Conservation (phyloP, 2,113 vertebrate genomes). For the Euleptes europaea region DNA sequence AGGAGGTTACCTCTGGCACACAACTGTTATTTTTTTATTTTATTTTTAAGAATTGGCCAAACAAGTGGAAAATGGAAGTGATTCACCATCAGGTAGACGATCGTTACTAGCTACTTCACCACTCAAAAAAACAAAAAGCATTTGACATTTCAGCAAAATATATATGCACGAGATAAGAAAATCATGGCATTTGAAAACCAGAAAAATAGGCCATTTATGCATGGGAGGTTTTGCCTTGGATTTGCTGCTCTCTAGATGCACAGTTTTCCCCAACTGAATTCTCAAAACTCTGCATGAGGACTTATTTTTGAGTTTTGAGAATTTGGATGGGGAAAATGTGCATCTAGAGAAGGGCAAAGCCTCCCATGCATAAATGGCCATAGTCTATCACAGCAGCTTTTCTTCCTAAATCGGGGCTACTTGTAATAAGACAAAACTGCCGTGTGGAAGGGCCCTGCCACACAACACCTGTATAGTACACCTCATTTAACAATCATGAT, state of each 20-base stretch:
- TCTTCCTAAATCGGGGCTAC: not conserved
- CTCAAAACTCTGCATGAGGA: too few relatives aligned
- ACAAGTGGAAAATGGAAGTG: conserved; percentile 12
- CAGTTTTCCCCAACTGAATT: too few relatives aligned
- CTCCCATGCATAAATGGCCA: too few relatives aligned
- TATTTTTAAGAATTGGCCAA: conserved; percentile 3
- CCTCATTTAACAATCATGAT: not conserved
- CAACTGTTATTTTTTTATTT: not conserved
- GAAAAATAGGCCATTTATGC: not conserved
- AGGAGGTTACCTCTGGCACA: conserved; percentile 1
- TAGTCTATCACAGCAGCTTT: not conserved
- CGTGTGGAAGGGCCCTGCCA: not conserved
- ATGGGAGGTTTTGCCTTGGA: too few relatives aligned
- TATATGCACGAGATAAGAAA: conserved; percentile 17
- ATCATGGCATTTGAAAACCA: not conserved
- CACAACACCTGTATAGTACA: not conserved
- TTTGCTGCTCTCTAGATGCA: too few relatives aligned
- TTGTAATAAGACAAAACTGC: not conserved
- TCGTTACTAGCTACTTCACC: not conserved
- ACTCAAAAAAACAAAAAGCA: not conserved
- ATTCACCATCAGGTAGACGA: not conserved
- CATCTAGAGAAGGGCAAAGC: too few relatives aligned
- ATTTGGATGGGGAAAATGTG: too few relatives aligned
- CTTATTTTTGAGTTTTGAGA: too few relatives aligned
- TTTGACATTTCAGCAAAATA: conserved; percentile 10